Base-by-base conservation (phyloP, 2,888 invertebrate species). In the Chaitophorus viminalis region DNA sequence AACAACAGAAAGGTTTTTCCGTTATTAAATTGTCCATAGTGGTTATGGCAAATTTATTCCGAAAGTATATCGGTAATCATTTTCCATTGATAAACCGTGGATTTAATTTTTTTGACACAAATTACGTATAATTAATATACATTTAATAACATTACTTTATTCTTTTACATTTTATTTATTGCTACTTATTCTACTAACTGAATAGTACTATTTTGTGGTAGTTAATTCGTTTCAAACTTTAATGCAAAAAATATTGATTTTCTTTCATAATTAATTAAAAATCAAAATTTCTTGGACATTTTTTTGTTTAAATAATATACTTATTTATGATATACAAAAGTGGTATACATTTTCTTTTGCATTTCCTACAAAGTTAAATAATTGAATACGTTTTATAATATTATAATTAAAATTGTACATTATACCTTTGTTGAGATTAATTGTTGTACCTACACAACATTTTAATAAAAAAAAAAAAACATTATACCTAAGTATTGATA, bases 61-160 rank as follows among this genome's bases (percentile, higher is more conserved):
- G 25, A 65, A 3, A 29, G 9, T 25, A 46, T 17, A 39, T n/a
- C n/a, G 31, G 72, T 21, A 29, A 76, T 39, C 54, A 46, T 79
- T 86, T 86, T 86, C 74, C 60, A 79, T 79, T 29, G 72, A 25
- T 60, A 60, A 60, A 72, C 72, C 54, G 18, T 60, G 72, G 72
- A n/a, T n/a, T n/a, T 72, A 72, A 79, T 79, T 86, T 60, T 79
- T 39, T 8, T 60, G 70, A 29, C 72, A 36, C 29, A 60, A 74
- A 11, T 75, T 0, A 85, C 52, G 29, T 1, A 17, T 0, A 9
- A 0, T 29, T 25, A 6, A 17, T 21, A 21, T 31, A 31, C 68
- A 72, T 52, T 4, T 25, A 25, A 21, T 39, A 65, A 74, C 6
- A 3, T 60, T 25, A 46, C 29, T 76, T 52, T 46, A 31, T 65